Evolutionary conservation across 1,140 invertebrate genomes (phyloP).

Genomic region (Melipona quadrifasciata): DNA sequence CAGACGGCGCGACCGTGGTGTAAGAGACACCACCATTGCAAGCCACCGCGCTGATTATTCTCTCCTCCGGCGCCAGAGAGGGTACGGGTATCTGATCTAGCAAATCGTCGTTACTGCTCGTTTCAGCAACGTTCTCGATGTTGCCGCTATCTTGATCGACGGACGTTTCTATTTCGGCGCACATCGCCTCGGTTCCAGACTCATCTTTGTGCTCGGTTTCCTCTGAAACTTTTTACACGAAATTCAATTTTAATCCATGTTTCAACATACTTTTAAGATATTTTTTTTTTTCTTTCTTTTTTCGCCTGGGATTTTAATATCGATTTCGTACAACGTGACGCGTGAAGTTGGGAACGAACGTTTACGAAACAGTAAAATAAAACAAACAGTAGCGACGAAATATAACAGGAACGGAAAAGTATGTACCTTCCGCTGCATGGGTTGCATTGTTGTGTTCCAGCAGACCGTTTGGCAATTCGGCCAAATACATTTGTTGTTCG

Average conservation of each 20-base stretch:
- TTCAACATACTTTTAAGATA: background rate
- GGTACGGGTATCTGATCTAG: conserved; percentile 71
- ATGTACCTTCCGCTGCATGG: conserved; percentile 65
- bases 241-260: conserved; percentile 3
- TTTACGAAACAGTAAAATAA: background rate
- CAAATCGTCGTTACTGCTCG: conserved; percentile 63
- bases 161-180: conserved; percentile 46
- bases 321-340: background rate
- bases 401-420: background rate
- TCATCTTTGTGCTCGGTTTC: conserved; percentile 56
- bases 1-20: conserved; percentile 70
- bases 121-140: conserved; percentile 54
- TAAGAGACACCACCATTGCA: conserved; percentile 70
- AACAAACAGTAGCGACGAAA: background rate
- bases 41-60: conserved; percentile 64
- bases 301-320: background rate
- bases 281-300: background rate
- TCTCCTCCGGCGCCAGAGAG: conserved; percentile 68
- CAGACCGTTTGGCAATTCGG: conserved; percentile 70
- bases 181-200: conserved; percentile 40
- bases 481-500: conserved; percentile 88
- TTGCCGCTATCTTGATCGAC: conserved; percentile 57
- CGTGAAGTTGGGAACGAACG: background rate
- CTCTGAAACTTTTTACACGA: conserved; percentile 54
- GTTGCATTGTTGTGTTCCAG: conserved; percentile 57